These are phyloP conservation scores for Epinephelus coioides DNA, from an alignment of 2,797 vertebrate genomes.

Conservation along the genomic window DNA sequence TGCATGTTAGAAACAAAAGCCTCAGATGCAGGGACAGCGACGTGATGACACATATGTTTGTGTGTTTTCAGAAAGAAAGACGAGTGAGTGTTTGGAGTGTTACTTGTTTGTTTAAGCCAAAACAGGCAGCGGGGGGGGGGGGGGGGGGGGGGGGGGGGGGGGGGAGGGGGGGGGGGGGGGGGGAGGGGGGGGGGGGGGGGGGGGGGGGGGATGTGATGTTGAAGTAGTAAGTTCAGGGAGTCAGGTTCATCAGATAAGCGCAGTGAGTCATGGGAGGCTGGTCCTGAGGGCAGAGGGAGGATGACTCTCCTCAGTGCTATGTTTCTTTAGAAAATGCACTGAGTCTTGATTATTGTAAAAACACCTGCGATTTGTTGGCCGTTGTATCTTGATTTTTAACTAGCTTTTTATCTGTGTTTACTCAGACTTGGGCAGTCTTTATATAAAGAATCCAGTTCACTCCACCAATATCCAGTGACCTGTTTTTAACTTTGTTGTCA, in stretches of 20 bases:
- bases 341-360: slow-evolving; percentile 15
- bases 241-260: slow-evolving; percentile 42
- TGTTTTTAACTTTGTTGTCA: not conserved
- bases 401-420: not conserved
- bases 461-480: not conserved
- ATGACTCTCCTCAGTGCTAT: slow-evolving; percentile 14
- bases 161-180: slow-evolving; percentile 40
- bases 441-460: not conserved
- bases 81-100: slow-evolving; percentile 7
- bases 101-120: slow-evolving; percentile 39
- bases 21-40: not conserved
- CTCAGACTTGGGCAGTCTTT: not conserved
- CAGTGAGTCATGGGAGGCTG: slow-evolving; percentile 57
- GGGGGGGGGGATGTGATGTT: slow-evolving; percentile 41
- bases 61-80: slow-evolving; percentile 11
- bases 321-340: slow-evolving; percentile 37
- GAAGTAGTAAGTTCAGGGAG: slow-evolving; percentile 49
- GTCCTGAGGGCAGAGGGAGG: slow-evolving; percentile 33
- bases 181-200: slow-evolving; percentile 39
- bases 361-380: not conserved
- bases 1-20: not conserved
- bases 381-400: not conserved
- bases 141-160: slow-evolving; percentile 18
- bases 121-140: slow-evolving; percentile 36
- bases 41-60: not conserved